phyloP scores from a whole-genome alignment of 2,797 vertebrate genomes.

The Gephyroberyx darwinii region DNA sequence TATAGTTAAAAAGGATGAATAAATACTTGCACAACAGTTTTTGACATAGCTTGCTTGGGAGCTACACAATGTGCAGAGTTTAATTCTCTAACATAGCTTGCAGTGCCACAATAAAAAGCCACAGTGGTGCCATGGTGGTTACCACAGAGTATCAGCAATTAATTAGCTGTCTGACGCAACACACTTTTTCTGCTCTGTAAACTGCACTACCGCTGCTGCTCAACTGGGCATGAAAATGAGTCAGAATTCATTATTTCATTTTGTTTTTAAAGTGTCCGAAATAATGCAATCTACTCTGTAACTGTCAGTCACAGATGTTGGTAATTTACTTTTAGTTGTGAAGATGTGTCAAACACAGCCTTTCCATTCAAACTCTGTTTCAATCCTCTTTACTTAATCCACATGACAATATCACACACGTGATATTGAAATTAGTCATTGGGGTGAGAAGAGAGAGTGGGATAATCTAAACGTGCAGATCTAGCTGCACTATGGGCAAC shows the following conservation, averaged over 20 bases:
- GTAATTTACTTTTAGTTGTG: neutral
- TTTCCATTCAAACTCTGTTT: neutral
- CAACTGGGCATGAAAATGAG: neutral
- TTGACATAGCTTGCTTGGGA: neutral
- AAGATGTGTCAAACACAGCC: neutral
- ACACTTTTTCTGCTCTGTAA: conserved; percentile 2
- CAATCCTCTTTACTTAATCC: neutral
- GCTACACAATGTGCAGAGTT: no score
- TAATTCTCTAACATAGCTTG: neutral
- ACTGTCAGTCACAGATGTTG: neutral
- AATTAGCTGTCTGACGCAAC: neutral
- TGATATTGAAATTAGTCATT: no score
- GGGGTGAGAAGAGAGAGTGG: no score
- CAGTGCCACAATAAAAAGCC: neutral
- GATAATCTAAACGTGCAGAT: no score
- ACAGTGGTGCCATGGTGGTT: no score
- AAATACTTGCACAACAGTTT: neutral
- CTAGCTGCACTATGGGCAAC: no score
- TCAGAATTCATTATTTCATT: neutral
- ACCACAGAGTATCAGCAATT: neutral
- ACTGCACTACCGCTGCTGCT: neutral
- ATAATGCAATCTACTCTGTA: neutral
- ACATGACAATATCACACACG: neutral
- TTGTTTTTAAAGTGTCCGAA: neutral
- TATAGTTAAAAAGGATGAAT: no score